Evolutionary conservation across 2,797 vertebrate genomes (phyloP).

Genomic region (Argentina silus): DNA sequence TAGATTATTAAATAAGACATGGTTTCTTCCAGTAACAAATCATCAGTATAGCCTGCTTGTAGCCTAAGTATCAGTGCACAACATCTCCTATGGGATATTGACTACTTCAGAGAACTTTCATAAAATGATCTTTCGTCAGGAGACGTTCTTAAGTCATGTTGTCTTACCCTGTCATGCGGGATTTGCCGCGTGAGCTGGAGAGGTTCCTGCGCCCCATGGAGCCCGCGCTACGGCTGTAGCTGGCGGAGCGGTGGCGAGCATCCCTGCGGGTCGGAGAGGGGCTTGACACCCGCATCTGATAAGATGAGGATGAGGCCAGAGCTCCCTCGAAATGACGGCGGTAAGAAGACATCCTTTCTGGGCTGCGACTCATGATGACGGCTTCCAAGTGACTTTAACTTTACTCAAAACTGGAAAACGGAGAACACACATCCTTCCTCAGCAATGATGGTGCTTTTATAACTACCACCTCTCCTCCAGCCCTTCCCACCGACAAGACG

Average conservation of each 20-base stretch:
- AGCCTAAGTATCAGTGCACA: too few relatives aligned
- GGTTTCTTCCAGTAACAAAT: too few relatives aligned
- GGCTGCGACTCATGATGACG: conserved; percentile 76
- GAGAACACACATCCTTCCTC: conserved; percentile 18
- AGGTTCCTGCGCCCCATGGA: conserved; percentile 55
- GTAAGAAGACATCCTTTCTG: conserved; percentile 82
- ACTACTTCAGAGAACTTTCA: too few relatives aligned
- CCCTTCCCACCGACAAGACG: conserved; percentile 39
- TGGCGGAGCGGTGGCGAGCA: conserved; percentile 69
- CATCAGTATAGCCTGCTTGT: too few relatives aligned
- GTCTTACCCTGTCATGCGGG: conserved; percentile 70
- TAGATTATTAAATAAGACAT: too few relatives aligned
- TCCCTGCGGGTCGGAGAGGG: conserved; percentile 71
- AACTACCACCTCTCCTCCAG: conserved; percentile 22
- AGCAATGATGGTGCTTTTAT: conserved; percentile 64
- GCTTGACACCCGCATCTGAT: conserved; percentile 68
- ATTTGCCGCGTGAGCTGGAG: conserved; percentile 53
- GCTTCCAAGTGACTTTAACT: conserved; percentile 21
- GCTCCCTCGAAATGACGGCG: conserved; percentile 75
- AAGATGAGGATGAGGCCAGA: conserved; percentile 32
- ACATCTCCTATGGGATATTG: too few relatives aligned
- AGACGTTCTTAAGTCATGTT: too few relatives aligned
- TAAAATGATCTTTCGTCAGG: too few relatives aligned
- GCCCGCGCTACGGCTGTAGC: conserved; percentile 60
- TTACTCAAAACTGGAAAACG: conserved; percentile 21